phyloP scores from a whole-genome alignment of 2,113 vertebrate genomes.

The Thinocorus orbignyianus region DNA sequence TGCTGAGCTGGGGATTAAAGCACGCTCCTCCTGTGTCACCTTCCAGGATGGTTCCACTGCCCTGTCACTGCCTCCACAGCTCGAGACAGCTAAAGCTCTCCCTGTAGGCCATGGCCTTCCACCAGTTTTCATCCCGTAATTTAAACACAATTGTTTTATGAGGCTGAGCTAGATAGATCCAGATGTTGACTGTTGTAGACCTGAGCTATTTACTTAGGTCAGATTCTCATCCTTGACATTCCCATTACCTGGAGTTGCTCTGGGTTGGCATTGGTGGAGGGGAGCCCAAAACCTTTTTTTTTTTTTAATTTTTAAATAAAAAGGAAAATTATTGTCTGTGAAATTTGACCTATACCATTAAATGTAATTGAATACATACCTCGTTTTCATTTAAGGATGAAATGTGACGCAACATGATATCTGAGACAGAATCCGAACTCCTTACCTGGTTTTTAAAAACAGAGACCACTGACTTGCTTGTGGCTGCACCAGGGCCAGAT shows the following conservation, averaged over 20 bases:
- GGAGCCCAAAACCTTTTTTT: neutral
- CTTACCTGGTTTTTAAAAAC: neutral
- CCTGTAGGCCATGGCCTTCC: neutral
- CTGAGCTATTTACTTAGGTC: neutral
- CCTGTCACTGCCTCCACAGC: neutral
- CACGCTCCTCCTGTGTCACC: neutral
- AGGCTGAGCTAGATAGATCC: neutral
- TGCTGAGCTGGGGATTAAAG: neutral
- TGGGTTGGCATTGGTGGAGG: neutral
- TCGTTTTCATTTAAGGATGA: neutral
- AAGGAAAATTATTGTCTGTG: neutral
- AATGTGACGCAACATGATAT: neutral
- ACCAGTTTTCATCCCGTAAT: neutral
- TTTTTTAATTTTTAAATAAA: neutral
- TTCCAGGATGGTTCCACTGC: neutral
- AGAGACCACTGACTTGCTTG: neutral
- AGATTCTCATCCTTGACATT: neutral
- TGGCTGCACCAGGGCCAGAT: neutral
- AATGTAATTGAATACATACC: neutral
- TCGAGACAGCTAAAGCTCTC: neutral
- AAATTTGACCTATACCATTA: neutral
- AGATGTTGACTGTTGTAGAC: neutral
- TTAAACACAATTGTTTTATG: neutral
- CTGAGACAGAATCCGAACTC: neutral
- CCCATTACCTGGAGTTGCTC: neutral